Evolutionary conservation across 2,888 invertebrate species (phyloP).

Genomic region (Ectemnius continuus): DNA sequence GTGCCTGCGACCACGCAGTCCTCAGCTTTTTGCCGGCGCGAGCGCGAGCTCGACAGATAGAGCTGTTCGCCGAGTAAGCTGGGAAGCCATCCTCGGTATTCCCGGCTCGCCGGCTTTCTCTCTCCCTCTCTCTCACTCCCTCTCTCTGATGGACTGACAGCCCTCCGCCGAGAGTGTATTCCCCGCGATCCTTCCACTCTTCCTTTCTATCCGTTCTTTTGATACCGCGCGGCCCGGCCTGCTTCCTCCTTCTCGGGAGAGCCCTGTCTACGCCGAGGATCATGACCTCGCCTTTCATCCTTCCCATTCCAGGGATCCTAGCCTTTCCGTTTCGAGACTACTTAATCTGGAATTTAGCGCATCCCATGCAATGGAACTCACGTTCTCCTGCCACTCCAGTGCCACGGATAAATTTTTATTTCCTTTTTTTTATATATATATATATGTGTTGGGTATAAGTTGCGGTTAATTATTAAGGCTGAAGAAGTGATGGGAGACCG

Average conservation of each 20-base stretch:
- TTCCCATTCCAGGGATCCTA: too few relatives aligned
- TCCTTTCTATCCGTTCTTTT: slow-evolving; percentile 39
- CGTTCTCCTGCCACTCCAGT: too few relatives aligned
- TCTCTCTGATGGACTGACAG: slow-evolving; percentile 67
- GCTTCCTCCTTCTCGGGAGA: too few relatives aligned
- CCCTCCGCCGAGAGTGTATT: slow-evolving; percentile 60
- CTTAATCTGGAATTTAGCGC: too few relatives aligned
- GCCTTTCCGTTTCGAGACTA: too few relatives aligned
- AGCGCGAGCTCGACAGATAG: slow-evolving; percentile 65
- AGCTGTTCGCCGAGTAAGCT: slow-evolving; percentile 72
- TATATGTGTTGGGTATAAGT: too few relatives aligned
- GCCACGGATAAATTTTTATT: too few relatives aligned
- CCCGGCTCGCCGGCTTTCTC: slow-evolving; percentile 64
- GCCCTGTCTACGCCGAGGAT: too few relatives aligned
- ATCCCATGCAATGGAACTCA: too few relatives aligned
- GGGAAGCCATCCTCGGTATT: slow-evolving; percentile 71
- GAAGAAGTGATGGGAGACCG: slow-evolving; percentile 34
- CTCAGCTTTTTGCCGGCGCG: slow-evolving; percentile 63
- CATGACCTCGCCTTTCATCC: too few relatives aligned
- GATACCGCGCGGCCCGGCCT: neutral
- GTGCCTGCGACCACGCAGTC: slow-evolving; percentile 69
- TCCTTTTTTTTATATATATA: too few relatives aligned
- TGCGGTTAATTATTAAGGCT: neutral
- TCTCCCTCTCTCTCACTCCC: slow-evolving; percentile 49
- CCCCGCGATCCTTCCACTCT: slow-evolving; percentile 53